Base-by-base conservation (phyloP, 2,113 vertebrate genomes). In the Hemiprocne comata region DNA sequence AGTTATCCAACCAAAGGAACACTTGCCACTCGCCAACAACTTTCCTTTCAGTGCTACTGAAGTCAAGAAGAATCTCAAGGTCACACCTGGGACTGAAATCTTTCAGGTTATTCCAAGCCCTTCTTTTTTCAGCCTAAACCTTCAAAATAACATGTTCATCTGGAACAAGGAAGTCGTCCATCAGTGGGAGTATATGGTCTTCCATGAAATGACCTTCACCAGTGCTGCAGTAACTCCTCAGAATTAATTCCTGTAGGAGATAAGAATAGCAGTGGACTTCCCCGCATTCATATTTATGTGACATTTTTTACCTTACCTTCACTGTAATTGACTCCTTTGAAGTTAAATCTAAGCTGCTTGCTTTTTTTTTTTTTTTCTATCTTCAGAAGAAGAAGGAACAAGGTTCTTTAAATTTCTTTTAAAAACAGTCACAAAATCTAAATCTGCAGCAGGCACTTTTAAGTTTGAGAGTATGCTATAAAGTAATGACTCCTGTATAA, bases 261-360 rank as follows among this genome's bases (percentile, higher is more conserved):
- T 72, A 85, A 87, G 74, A 87, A 74, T 48, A 87, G 77, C 26
- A 71, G 24, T 55, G 66, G 40, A 9, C 26, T 85, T 94, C 24
- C 16, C 0, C 0, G 0, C 75, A 60, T 51, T 85, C 42, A 71
- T 38, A 94, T 94, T 89, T 89, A 76, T 2, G 8, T 83, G 51
- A 57, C 34, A 46, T 79, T 79, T 84, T 76, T 85, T 95, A 85
- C 58, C n/a, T 87, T n/a, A 76, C 26, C 80, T 70, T 93, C 31
- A 66, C 62, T 82, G 10, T 60, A 38, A 58, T 79, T 91, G 28
- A 73, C 24, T 83, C 29, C 42, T 89, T 93, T 95, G 81, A 95
- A 91, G 70, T 58, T 85, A 87, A 97, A 95, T 70, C 36, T 91
- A 58, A 89, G 70, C 20, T 40, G 40, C 40, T 40, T n/a, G n/a